A percentile compares a stretch with the other conserved stretches of the same genome.
Conservation (phyloP, 2,888 invertebrate genomes). For the Candidula unifasciata region DNA sequence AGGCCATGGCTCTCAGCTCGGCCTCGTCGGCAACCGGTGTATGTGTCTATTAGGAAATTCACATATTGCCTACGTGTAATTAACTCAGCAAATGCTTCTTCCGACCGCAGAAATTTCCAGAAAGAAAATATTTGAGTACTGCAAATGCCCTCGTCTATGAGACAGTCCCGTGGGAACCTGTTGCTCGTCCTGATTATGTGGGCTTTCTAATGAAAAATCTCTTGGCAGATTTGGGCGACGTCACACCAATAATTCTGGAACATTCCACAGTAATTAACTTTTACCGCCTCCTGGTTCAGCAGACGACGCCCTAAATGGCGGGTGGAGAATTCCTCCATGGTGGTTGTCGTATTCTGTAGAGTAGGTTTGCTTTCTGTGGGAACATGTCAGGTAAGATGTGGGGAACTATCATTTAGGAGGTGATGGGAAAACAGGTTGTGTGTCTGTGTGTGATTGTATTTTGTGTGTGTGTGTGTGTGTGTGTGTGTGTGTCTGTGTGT, state of each 20-base stretch:
- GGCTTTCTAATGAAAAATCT: conserved; percentile 39
- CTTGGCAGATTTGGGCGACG: background rate
- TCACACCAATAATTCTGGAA: conserved; percentile 36
- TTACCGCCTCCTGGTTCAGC: conserved; percentile 1
- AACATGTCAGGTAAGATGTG: background rate
- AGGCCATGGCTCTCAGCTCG: background rate
- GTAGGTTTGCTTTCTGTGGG: background rate
- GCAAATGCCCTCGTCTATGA: conserved; percentile 12
- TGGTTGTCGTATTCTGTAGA: background rate
- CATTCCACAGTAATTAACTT: conserved; percentile 37
- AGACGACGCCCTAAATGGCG: conserved; percentile 27
- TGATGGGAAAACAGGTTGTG: background rate
- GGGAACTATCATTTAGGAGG: background rate
- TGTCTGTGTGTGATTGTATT: too few species aligned
- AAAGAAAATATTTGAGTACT: conserved; percentile 39
- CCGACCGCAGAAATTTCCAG: conserved; percentile 3
- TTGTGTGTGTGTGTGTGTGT: too few species aligned
- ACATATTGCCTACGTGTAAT: conserved; percentile 36
- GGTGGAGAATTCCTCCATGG: conserved; percentile 19
- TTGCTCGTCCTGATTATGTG: conserved; percentile 14
- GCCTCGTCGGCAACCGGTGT: conserved; percentile 1
- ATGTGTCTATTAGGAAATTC: conserved; percentile 12
- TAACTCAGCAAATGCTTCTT: conserved; percentile 26
- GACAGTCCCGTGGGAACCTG: conserved; percentile 44
- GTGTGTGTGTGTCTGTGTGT: too few species aligned